Base-by-base conservation (phyloP, 2,113 vertebrate species). In the Ammospiza nelsoni region DNA sequence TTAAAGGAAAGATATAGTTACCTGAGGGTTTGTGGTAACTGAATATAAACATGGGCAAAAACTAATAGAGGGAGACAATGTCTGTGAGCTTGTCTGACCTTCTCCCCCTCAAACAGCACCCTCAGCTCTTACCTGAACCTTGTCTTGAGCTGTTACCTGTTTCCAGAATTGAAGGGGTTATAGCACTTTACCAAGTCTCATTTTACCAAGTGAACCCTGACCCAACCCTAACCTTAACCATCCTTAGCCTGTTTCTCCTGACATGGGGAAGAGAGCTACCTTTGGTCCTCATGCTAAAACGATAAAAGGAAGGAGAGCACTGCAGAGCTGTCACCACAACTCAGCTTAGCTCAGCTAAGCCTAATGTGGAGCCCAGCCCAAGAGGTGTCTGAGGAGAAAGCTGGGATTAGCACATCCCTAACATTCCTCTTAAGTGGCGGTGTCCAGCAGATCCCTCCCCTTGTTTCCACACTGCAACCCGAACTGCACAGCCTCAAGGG, bases 381-480 rank as follows among this genome's bases (percentile, higher is more conserved):
- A 59, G 72, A 54, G 39, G 6, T 25, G 22, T 12, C 44, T 61
- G 28, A 24, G 15, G 29, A 84, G 41, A 79, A 84, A 75, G 8
- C 15, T 31, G 0, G 1, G 61, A 59, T 5, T n/a, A 44, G 46
- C 1, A 2, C 33, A 55, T 43, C 35, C 27, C 29, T 67, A 68
- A 46, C 0, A 58, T 15, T 48, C 28, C 46, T 69, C 33, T 39
- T 16, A 16, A 55, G 28, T 3, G 3, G 9, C n/a, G 2, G 2
- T 6, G 8, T 43, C 37, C 16, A 59, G n/a, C 44, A 67, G 44
- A 78, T 49, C 10, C 18, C 14, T 52, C 7, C 15, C 31, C 4
- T 61, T 35, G 54, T 48, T 93, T 22, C 59, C 28, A 31, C 44
- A 27, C 1, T 49, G 46, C 48, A 48, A 0, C 20, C 44, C 23